Evolutionary conservation across 2,113 vertebrate species (phyloP).

Genomic region (Ptyas mucosa): DNA sequence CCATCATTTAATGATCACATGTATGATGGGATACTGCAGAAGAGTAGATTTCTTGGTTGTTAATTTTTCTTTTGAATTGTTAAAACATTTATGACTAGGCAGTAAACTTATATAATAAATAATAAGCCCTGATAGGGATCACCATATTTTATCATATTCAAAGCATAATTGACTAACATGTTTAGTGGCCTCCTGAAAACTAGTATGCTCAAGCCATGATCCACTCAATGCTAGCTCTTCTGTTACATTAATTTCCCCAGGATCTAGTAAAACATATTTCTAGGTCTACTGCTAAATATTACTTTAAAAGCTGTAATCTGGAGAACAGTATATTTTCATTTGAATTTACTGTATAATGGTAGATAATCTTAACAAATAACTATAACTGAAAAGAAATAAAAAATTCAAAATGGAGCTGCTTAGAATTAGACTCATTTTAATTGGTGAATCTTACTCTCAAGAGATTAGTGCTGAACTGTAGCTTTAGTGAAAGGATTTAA

Average conservation of each 20-base stretch:
- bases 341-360: neutral
- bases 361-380: neutral
- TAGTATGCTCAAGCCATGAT: neutral
- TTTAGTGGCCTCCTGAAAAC: neutral
- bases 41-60: constrained; percentile 53
- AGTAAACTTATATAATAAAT: constrained; percentile 23
- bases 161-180: constrained; percentile 33
- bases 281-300: neutral
- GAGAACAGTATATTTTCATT: neutral
- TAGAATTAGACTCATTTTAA: neutral
- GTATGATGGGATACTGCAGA: constrained; percentile 4
- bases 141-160: constrained; percentile 15
- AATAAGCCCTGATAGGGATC: neutral
- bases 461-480: neutral
- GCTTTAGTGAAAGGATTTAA: neutral
- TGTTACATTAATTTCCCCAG: neutral
- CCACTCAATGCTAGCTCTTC: neutral
- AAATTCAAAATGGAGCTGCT: neutral
- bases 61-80: constrained; percentile 42
- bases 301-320: neutral
- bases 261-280: neutral
- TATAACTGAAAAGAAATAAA: neutral
- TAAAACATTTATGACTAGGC: constrained; percentile 28
- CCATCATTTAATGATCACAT: constrained; percentile 37
- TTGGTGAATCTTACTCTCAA: neutral